Percentiles rank a stretch among this genome's conserved stretches.
phyloP scores from a whole-genome alignment of 2,113 vertebrate species.

The Notothenia rossii region DNA sequence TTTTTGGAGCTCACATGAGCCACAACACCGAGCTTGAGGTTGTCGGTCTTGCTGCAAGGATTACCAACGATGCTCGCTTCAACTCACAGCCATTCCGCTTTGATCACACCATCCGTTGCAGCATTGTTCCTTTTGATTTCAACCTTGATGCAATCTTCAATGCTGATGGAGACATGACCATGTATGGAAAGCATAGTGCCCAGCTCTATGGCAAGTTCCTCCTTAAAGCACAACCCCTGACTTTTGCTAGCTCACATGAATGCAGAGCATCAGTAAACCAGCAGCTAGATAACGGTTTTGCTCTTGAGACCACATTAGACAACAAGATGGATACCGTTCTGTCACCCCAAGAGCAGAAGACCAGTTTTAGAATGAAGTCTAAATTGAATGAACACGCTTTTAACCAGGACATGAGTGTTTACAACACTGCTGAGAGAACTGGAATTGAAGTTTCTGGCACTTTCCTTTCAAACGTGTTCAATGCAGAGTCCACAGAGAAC shows the following conservation, averaged over 20 bases:
- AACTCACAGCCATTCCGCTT: conserved; percentile 87
- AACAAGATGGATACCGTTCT: conserved; percentile 86
- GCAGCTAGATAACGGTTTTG: conserved; percentile 69
- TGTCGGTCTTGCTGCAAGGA: conserved; percentile 85
- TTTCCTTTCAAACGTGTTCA: conserved; percentile 83
- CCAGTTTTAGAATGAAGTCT: conserved; percentile 86
- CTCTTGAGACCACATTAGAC: conserved; percentile 83
- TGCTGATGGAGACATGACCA: conserved; percentile 86
- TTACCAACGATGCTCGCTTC: conserved; percentile 85
- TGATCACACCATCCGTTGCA: conserved; percentile 84
- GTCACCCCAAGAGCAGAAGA: conserved; percentile 88
- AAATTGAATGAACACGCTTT: conserved; percentile 89
- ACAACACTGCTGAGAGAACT: conserved; percentile 86
- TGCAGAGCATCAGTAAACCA: conserved; percentile 89
- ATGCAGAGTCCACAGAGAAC: conserved; percentile 71
- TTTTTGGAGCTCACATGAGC: conserved; percentile 84
- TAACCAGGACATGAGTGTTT: conserved; percentile 86
- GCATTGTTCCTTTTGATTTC: conserved; percentile 87
- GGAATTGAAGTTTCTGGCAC: conserved; percentile 86
- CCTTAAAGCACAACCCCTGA: conserved; percentile 89
- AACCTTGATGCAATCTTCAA: conserved; percentile 87
- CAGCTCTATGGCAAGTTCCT: conserved; percentile 91
- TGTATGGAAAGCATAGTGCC: conserved; percentile 88
- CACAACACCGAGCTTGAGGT: conserved; percentile 87
- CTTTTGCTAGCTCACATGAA: conserved; percentile 90